A percentile compares a stretch with the other conserved stretches of the same genome.
These are phyloP conservation scores for Periplaneta americana DNA, from an alignment of 1,140 invertebrate species.

Conservation along the genomic window DNA sequence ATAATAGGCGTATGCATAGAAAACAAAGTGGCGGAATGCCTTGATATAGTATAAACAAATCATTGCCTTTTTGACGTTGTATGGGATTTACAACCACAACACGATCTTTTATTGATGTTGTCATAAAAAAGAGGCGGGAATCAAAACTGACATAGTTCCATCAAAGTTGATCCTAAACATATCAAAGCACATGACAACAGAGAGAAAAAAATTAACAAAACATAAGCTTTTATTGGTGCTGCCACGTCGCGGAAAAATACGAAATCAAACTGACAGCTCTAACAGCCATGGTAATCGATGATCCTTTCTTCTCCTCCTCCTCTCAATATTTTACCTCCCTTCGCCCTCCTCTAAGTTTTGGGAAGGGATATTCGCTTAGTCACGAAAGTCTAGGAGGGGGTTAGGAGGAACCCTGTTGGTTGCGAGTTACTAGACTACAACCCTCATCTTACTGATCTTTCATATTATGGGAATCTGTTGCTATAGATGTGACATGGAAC, in stretches of 20 bases:
- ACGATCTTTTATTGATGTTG: background rate
- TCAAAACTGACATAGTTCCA: background rate
- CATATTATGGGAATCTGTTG: background rate
- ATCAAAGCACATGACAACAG: background rate
- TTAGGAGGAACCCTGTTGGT: background rate
- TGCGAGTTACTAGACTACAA: background rate
- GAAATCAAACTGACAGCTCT: background rate
- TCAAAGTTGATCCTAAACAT: background rate
- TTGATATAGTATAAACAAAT: no score
- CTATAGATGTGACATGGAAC: background rate
- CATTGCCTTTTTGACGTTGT: no score
- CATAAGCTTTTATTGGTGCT: background rate
- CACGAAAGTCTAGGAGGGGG: background rate
- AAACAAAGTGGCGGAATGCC: no score
- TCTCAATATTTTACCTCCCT: background rate
- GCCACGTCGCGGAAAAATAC: background rate
- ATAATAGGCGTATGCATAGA: no score
- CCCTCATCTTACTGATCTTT: background rate
- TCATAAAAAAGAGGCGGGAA: background rate
- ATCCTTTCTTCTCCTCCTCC: background rate
- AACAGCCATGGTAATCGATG: background rate
- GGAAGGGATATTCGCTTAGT: background rate
- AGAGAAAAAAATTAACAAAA: background rate
- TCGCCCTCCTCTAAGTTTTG: background rate
- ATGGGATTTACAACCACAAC: background rate